Percentiles rank a stretch among this genome's conserved stretches.
These are phyloP conservation scores for Hyperoodon ampullatus DNA, from an alignment of 2,113 vertebrate species.

Conservation along the genomic window DNA sequence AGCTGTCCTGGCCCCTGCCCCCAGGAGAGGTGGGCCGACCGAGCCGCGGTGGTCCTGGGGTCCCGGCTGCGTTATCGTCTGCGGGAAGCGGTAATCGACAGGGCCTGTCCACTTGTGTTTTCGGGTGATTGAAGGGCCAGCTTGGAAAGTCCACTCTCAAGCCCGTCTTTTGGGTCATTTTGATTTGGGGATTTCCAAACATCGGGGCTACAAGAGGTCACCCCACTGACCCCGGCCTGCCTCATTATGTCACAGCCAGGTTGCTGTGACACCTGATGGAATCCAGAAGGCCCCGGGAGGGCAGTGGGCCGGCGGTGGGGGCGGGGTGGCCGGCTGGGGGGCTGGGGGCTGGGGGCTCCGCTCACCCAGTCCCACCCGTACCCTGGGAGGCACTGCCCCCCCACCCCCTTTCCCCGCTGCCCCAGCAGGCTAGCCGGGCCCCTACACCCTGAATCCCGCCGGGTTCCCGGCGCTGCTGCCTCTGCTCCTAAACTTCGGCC, in stretches of 20 bases:
- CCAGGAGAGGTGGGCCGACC: neutral
- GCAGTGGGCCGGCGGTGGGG: neutral
- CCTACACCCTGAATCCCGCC: fast-evolving
- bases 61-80: fast-evolving
- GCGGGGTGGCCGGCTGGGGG: neutral
- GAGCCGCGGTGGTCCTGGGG: neutral
- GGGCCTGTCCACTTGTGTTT: neutral
- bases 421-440: too few species aligned
- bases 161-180: slow-evolving; percentile 23
- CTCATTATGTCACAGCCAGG: slow-evolving; percentile 51
- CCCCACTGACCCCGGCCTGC: slow-evolving; percentile 40
- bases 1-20: neutral
- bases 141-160: neutral
- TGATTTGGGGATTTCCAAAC: slow-evolving; percentile 66
- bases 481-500: fast-evolving
- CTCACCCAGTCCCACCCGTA: too few species aligned
- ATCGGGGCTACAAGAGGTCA: slow-evolving; percentile 33
- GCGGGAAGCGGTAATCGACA: neutral
- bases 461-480: fast-evolving
- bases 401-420: fast-evolving
- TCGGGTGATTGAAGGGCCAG: slow-evolving; percentile 2
- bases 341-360: fast-evolving
- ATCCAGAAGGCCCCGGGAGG: slow-evolving; percentile 21
- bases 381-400: neutral
- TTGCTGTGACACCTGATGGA: slow-evolving; percentile 52